Conservation (phyloP, 1,140 invertebrate genomes). For the Ctenoplectra terminalis region DNA sequence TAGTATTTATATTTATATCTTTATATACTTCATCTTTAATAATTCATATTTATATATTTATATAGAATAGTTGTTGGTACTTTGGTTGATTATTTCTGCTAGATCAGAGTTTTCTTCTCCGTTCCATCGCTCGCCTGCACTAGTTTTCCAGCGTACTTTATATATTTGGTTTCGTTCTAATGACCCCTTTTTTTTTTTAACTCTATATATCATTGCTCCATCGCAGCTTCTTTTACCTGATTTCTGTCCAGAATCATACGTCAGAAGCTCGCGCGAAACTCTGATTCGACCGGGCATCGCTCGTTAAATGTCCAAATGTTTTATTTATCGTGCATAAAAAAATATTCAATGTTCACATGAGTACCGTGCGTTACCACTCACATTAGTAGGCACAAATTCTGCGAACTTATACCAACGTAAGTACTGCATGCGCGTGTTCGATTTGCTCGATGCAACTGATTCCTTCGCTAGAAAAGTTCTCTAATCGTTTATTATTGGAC, state of each 20-base stretch:
- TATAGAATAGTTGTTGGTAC: conserved; percentile 76
- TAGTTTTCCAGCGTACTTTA: conserved; percentile 60
- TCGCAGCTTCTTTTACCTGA: conserved; percentile 9
- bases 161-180: conserved; percentile 43
- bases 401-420: background rate
- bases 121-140: conserved; percentile 70
- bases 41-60: conserved; percentile 65
- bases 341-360: background rate
- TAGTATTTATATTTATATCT: conserved; percentile 71
- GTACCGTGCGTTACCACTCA: background rate
- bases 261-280: conserved; percentile 32
- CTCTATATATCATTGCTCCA: background rate
- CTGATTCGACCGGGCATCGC: conserved; percentile 64
- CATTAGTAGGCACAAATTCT: conserved; percentile 14
- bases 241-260: conserved; percentile 31
- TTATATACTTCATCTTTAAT: conserved; percentile 69
- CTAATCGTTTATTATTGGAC: background rate
- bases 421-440: background rate
- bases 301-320: conserved; percentile 66
- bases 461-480: background rate
- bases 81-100: conserved; percentile 76
- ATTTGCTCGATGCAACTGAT: background rate
- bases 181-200: background rate
- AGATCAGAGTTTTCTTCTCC: conserved; percentile 76
- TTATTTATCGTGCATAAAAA: conserved; percentile 52